Evolutionary conservation across 30 jellyfish, hydroid and myxozoan species (phyloP), one percentile per base, ranked within the genome.

Genomic region (Clytia hemisphaerica): DNA sequence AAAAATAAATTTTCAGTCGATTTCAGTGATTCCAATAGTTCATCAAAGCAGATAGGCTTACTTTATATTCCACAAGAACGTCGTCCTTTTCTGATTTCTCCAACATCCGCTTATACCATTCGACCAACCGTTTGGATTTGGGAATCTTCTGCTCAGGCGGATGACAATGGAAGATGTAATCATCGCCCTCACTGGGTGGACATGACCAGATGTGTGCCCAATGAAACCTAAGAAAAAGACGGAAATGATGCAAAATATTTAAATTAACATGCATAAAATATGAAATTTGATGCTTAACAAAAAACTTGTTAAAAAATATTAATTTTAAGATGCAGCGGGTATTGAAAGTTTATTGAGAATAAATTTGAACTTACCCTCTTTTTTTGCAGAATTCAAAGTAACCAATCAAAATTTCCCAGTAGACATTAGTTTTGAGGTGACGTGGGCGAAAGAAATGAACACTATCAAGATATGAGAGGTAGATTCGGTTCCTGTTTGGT

Each of bases 161-260:
- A 53, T 92, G 99, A 63, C 99, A 92, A 53, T 92, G 99, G 45
- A 83, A 92, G 38, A 92, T 85, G 71, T 92, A 92, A 48, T 92
- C 99, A 54, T 92, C 99, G 16, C 99, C 99, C 70, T 92, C 99
- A 48, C 99, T 79, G 45, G 99, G 99, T 4, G 99, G 99, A 36
- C 99, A 92, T 10, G 99, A 92, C 99, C 99, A 92, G 46, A 92
- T 92, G 61, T 92, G 99, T 36, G 94, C 96, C 64, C 83, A 74
- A 19, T 63, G 82, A 42, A 68, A 92, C 38, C 98, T 87, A 31
- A 6, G n/a, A n/a, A n/a, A n/a, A n/a, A n/a, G n/a, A n/a, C n/a
- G n/a, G n/a, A n/a, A n/a, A n/a, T n/a, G n/a, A n/a, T n/a, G n/a
- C n/a, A n/a, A n/a, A n/a, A n/a, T n/a, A n/a, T n/a, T n/a, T n/a